These are phyloP conservation scores for Myodes glareolus DNA, from an alignment of 2,113 vertebrate genomes.

Conservation along the genomic window DNA sequence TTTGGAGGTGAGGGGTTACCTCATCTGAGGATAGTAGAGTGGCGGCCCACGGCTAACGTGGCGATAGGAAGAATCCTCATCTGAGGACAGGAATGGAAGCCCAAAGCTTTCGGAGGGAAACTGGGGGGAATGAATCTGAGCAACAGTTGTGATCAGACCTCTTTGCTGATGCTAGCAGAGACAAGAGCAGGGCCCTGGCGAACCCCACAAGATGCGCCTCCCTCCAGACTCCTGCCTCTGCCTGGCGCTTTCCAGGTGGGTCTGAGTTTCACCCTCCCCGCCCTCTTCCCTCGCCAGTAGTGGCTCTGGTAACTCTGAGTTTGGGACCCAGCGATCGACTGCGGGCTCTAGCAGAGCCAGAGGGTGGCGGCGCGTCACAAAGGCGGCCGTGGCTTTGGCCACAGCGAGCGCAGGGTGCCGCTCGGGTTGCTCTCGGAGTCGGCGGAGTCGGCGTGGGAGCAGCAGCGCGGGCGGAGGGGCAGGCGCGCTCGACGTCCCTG, in stretches of 20 bases:
- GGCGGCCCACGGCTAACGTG: background rate
- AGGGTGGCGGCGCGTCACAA: slow-evolving; percentile 70
- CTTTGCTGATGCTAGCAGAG: accelerated
- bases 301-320: background rate
- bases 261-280: accelerated
- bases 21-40: background rate
- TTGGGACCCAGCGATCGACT: background rate
- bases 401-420: no score
- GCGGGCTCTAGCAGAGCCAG: background rate
- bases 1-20: background rate
- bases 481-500: background rate
- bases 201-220: accelerated
- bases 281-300: accelerated
- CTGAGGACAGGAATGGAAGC: background rate
- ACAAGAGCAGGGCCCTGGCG: no score
- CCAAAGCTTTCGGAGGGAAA: accelerated
- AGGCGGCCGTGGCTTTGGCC: background rate
- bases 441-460: slow-evolving; percentile 12
- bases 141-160: background rate
- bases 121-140: background rate
- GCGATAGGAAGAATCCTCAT: background rate
- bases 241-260: accelerated
- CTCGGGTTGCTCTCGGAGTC: background rate
- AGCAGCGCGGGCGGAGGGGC: slow-evolving; percentile 11
- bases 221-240: background rate